Base-by-base conservation (phyloP, 2,113 vertebrate genomes). In the Poeciliopsis prolifica region DNA sequence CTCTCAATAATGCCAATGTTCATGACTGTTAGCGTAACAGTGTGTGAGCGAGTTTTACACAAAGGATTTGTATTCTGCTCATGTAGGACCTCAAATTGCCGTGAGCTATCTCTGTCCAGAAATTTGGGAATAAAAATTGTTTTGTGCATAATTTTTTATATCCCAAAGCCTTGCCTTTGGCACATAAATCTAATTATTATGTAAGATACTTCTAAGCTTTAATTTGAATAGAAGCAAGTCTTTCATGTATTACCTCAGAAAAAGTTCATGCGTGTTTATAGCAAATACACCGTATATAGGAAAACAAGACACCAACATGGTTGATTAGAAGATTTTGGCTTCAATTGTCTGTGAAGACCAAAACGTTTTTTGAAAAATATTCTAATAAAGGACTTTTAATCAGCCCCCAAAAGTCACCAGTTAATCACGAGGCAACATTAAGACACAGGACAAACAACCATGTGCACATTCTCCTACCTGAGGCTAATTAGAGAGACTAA, bases 1-100 rank as follows among this genome's bases (percentile, higher is more conserved):
- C 72, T 67, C 83, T 86, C 84, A 81, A 73, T 86, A 85, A 4
- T 58, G 75, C 79, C 87, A 91, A 80, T 86, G 75, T 76, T 72
- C 33, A 62, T 68, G 70, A 14, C 61, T 26, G 35, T 74, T 84
- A 15, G n/a, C 2, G 4, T n/a, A 3, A 5, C 30, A 70, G 33
- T 87, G 24, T 22, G 68, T 79, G 7, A 37, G 35, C 14, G 26
- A 63, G 61, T 40, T 63, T 61, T 73, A 79, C 22, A 51, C 29
- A 72, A n/a, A 70, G 64, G n/a, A 14, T 78, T 30, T 37, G 35
- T 37, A 37, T 37, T 37, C 35, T 37, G 10, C 35, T 75, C 63
- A 64, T 65, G 37, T 8, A 13, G 44, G 14, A 51, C 11, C 69
- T 70, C 69, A 69, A 65, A 81, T 73, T 65, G 19, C 24, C 69